Evolutionary conservation across 2,888 invertebrate species (phyloP).

Genomic region (Psylliodes chrysocephalus): DNA sequence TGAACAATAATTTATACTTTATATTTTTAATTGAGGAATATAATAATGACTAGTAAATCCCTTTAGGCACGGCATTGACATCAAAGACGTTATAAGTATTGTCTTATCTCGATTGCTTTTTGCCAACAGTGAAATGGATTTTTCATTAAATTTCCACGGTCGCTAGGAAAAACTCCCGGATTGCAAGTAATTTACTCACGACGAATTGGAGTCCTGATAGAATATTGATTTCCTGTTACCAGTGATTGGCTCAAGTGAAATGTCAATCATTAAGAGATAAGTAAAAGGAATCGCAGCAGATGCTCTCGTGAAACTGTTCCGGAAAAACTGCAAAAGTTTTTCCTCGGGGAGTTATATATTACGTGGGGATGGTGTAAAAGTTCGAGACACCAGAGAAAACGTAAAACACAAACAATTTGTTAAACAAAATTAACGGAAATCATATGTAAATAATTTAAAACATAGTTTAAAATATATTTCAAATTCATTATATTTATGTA

Average conservation of each 20-base stretch:
- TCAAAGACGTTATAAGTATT: constrained; percentile 56
- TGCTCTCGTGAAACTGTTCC: background rate
- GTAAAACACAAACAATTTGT: too few relatives aligned
- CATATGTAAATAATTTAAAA: too few relatives aligned
- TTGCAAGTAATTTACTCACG: constrained; percentile 31
- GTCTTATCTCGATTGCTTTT: constrained; percentile 61
- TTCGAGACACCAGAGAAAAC: too few relatives aligned
- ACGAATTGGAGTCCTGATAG: constrained; percentile 32
- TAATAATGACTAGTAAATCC: too few relatives aligned
- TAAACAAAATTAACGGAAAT: too few relatives aligned
- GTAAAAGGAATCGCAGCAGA: constrained; percentile 19
- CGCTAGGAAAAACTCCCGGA: constrained; percentile 32
- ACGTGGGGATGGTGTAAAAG: too few relatives aligned
- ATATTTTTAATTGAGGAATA: too few relatives aligned
- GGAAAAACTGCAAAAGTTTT: background rate
- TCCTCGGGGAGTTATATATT: background rate
- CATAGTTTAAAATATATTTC: too few relatives aligned
- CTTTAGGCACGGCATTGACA: background rate
- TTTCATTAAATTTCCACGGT: constrained; percentile 55
- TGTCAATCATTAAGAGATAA: constrained; percentile 21
- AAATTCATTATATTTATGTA: too few relatives aligned
- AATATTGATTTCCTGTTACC: constrained; percentile 30
- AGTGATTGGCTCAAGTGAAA: constrained; percentile 27
- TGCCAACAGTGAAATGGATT: constrained; percentile 55
- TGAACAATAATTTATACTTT: too few relatives aligned